Percentiles rank a stretch among this genome's conserved stretches.
phyloP scores from a whole-genome alignment of 2,797 vertebrate genomes.

The Parambassis ranga region DNA sequence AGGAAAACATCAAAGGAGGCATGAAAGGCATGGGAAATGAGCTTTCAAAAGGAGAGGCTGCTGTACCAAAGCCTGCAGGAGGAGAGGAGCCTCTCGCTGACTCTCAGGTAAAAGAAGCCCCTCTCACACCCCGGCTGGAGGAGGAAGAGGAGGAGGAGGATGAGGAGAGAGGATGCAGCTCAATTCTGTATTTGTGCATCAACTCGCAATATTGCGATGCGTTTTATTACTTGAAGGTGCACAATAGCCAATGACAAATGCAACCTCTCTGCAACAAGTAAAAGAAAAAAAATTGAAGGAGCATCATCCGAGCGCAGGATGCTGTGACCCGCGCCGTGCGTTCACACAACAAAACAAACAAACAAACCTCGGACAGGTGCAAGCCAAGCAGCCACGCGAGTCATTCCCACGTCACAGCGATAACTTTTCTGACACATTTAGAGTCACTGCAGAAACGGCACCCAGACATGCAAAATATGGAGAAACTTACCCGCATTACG shows the following conservation, averaged over 20 bases:
- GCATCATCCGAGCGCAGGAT: too few species aligned
- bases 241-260: too few species aligned
- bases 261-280: too few species aligned
- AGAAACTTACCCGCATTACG: conserved; percentile 66
- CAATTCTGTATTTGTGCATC: background rate
- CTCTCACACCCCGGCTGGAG: conserved; percentile 14
- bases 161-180: too few species aligned
- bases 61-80: conserved; percentile 51
- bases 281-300: too few species aligned
- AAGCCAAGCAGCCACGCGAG: conserved; percentile 8
- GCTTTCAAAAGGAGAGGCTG: conserved; percentile 51
- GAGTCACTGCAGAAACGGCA: background rate
- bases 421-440: conserved; percentile 15
- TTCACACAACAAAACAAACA: conserved; percentile 29
- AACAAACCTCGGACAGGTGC: conserved; percentile 8
- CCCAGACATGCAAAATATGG: background rate
- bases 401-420: conserved; percentile 24
- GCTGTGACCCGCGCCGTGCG: background rate
- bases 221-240: too few species aligned
- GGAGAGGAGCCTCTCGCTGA: conserved; percentile 39
- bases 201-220: background rate
- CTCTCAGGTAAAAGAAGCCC: conserved; percentile 48
- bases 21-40: conserved; percentile 76
- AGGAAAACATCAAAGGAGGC: conserved; percentile 77
- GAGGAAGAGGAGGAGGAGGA: background rate